Evolutionary conservation across 53 echinoderm and acorn worm species (phyloP).

Genomic region (Holothuria leucospilota): DNA sequence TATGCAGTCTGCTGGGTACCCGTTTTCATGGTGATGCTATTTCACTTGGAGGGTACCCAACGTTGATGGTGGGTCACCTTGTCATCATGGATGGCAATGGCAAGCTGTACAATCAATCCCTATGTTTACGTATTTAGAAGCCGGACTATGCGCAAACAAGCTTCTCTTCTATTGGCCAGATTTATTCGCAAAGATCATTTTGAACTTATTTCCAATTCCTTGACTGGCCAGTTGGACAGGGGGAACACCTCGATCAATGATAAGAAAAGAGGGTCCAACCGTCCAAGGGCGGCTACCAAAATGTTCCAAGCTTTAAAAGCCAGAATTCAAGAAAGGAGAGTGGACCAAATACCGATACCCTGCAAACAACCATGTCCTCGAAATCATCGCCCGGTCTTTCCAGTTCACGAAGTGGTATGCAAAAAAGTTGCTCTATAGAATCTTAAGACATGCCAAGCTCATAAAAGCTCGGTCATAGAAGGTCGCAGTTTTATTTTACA

Average conservation of each 20-base stretch:
- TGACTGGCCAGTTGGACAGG: background rate
- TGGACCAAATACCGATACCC: no score
- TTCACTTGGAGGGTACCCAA: conserved; percentile 50
- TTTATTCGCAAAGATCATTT: conserved; percentile 14
- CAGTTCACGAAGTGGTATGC: no score
- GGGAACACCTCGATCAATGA: no score
- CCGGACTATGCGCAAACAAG: conserved; percentile 81
- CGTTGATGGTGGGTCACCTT: conserved; percentile 70
- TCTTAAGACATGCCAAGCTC: no score
- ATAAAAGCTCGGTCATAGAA: no score
- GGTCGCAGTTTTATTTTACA: no score
- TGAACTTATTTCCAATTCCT: background rate
- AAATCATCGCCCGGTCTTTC: no score
- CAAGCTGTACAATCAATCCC: conserved; percentile 83
- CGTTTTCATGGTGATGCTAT: conserved; percentile 76
- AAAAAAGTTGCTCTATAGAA: no score
- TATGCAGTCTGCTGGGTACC: conserved; percentile 87
- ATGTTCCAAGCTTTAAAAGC: conserved; percentile 22
- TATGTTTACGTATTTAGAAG: conserved; percentile 94
- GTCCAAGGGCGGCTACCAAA: background rate
- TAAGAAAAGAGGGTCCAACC: background rate
- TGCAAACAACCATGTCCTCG: no score
- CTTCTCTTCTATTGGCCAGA: conserved; percentile 50
- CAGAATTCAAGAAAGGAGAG: no score
- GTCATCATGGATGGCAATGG: conserved; percentile 79